phyloP scores from a whole-genome alignment of 2,888 invertebrate genomes.

The Ophioninae sp. region DNA sequence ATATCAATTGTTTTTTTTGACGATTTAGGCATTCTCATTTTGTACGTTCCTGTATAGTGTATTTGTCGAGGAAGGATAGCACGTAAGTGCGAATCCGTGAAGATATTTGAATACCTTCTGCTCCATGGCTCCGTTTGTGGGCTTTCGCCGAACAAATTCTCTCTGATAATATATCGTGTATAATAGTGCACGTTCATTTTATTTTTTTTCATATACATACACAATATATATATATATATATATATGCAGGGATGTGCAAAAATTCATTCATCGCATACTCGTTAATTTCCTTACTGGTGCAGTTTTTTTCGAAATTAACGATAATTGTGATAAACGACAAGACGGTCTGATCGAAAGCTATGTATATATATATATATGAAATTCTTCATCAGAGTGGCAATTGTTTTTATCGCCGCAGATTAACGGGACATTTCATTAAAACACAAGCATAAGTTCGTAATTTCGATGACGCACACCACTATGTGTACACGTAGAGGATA shows the following conservation, averaged over 20 bases:
- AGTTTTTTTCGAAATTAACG: constrained; percentile 56
- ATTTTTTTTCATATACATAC: constrained; percentile 4
- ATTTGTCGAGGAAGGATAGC: background rate
- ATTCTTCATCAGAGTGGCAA: constrained; percentile 47
- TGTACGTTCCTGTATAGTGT: background rate
- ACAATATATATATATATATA: constrained; percentile 17
- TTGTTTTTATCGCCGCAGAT: constrained; percentile 51
- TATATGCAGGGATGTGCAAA: background rate
- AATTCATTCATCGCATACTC: constrained; percentile 22
- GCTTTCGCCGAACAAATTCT: constrained; percentile 54
- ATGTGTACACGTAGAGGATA: background rate
- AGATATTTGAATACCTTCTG: constrained; percentile 56
- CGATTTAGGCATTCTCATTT: background rate
- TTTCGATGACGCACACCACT: background rate
- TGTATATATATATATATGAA: constrained; percentile 36
- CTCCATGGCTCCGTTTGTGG: constrained; percentile 21
- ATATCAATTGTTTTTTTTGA: no score
- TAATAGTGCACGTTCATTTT: constrained; percentile 25
- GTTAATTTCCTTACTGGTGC: constrained; percentile 39
- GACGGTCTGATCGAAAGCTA: constrained; percentile 55
- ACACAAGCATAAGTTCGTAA: background rate
- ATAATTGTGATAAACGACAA: constrained; percentile 65
- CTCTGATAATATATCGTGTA: constrained; percentile 31
- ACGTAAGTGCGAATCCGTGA: constrained; percentile 48
- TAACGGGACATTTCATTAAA: constrained; percentile 60